Evolutionary conservation across 92 coral and sea anemone species (phyloP), one percentile per base, ranked within the genome.

Genomic region (Phenganax subtilis): DNA sequence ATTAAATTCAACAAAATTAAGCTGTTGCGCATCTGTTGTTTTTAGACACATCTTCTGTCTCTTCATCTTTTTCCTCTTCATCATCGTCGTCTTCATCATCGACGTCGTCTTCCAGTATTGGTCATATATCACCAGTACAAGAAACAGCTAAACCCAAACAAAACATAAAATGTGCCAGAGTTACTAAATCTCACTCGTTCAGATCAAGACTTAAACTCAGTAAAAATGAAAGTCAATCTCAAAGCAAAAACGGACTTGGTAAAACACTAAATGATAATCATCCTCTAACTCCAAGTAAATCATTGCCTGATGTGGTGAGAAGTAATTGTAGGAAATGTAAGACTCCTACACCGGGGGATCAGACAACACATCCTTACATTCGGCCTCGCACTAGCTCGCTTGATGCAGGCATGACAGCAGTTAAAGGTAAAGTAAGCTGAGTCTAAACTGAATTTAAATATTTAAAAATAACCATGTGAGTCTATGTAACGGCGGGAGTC

Each of bases 311-410:
- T 64, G 83, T 79, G 20, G 83, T 79, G 57, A 57, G 60, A 54
- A 51, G 65, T 79, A 79, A 54, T 29, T 9, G 31, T 54, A 79
- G 83, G n/a, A 63, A 79, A 10, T 79, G 83, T 64, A 79, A 62
- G 54, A 79, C 83, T 60, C 83, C 75, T 62, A 79, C 83, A 64
- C 83, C 83, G 44, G 62, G 72, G 52, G 63, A 79, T 51, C 83
- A 63, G 83, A 63, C 27, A 73, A 51, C 74, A 51, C 83, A 79
- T 54, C 83, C 83, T 11, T 79, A 79, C 65, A 62, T 59, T 54
- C 83, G 83, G 53, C 83, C 83, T 59, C 83, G 83, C 53, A 79
- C 83, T 52, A 61, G 83, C 83, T 79, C 83, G 8, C 83, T 79
- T 63, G 83, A 79, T 53, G 83, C 83, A 47, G 74, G 51, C 83